These are phyloP conservation scores for Andrena bicolor DNA, from an alignment of 2,888 invertebrate genomes.

Conservation along the genomic window DNA sequence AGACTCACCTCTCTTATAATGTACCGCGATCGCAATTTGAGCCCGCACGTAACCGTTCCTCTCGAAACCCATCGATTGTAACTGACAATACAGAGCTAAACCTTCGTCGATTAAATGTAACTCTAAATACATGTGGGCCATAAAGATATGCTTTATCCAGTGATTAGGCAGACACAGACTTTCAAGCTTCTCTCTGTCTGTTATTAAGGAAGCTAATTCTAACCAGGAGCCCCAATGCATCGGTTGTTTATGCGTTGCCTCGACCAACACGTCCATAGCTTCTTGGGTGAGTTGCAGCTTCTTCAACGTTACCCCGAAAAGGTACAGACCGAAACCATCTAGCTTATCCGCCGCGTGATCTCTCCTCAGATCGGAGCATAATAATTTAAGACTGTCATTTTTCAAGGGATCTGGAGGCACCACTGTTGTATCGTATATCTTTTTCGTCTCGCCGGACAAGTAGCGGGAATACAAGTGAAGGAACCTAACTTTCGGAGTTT, in stretches of 20 bases:
- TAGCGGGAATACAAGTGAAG: conserved; percentile 94
- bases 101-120: conserved; percentile 96
- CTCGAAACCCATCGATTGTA: conserved; percentile 93
- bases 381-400: conserved; percentile 86
- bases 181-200: conserved; percentile 91
- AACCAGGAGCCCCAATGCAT: conserved; percentile 98
- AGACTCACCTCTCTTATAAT: conserved; percentile 93
- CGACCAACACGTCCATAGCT: conserved; percentile 92
- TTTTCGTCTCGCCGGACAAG: conserved; percentile 95
- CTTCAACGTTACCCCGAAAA: conserved; percentile 96
- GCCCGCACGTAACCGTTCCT: conserved; percentile 95
- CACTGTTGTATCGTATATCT: conserved; percentile 93
- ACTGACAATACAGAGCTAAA: conserved; percentile 91
- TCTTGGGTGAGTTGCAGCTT: conserved; percentile 92
- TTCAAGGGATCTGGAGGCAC: conserved; percentile 88
- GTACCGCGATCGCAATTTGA: conserved; percentile 96
- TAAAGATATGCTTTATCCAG: conserved; percentile 98
- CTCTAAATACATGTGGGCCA: conserved; percentile 95
- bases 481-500: conserved; percentile 91
- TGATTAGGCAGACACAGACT: conserved; percentile 91
- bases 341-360: conserved; percentile 88
- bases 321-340: conserved; percentile 95
- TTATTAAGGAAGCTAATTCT: conserved; percentile 94
- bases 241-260: conserved; percentile 92
- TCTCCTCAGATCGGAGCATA: conserved; percentile 87